Evolutionary conservation across 2,888 invertebrate species (phyloP).

Genomic region (Quadroppia sp.): DNA sequence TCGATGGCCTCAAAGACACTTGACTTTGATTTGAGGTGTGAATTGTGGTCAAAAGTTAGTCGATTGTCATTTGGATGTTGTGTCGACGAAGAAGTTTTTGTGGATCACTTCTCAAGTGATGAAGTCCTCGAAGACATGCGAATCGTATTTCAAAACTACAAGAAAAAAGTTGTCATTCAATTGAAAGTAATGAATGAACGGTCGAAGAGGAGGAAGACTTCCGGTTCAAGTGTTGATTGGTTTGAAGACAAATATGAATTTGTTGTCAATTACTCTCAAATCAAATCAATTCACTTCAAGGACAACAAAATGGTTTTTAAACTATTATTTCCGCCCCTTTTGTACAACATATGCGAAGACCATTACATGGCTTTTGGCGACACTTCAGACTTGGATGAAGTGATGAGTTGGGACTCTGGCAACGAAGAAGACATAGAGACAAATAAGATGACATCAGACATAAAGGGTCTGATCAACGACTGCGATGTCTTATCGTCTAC

Average conservation of each 20-base stretch:
- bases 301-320: slow-evolving; percentile 10
- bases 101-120: slow-evolving; percentile 17
- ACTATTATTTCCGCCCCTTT: slow-evolving; percentile 5
- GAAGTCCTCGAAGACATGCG: neutral
- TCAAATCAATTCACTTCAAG: neutral
- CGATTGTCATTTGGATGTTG: neutral
- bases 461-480: too few species aligned
- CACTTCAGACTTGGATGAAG: too few species aligned
- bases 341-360: neutral
- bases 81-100: neutral
- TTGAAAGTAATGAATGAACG: neutral
- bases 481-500: too few species aligned
- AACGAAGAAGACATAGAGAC: too few species aligned
- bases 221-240: neutral
- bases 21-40: neutral
- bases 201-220: too few species aligned
- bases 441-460: too few species aligned
- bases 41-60: neutral
- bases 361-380: neutral
- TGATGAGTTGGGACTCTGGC: too few species aligned
- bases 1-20: too few species aligned
- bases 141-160: neutral
- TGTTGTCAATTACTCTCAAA: slow-evolving; percentile 1
- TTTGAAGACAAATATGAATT: neutral
- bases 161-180: neutral